Conservation (phyloP, 1,140 invertebrate species). For the Platorchestia sp. region DNA sequence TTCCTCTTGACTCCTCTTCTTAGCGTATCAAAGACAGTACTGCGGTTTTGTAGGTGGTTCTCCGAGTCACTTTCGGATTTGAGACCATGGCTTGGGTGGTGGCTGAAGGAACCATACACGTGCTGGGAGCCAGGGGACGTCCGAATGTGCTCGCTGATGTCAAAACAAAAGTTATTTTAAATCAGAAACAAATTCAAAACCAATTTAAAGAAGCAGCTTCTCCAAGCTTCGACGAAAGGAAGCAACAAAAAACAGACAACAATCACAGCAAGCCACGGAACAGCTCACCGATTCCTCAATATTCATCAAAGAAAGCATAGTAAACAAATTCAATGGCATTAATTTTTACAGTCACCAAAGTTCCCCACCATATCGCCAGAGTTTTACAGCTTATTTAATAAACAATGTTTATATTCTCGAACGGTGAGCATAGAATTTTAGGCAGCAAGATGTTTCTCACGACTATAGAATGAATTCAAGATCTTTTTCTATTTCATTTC, state of each 20-base stretch:
- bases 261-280: no score
- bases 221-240: no score
- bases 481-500: neutral
- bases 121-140: neutral
- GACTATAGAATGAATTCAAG: neutral
- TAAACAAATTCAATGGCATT: no score
- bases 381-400: neutral
- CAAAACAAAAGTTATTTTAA: neutral
- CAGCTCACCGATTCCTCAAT: no score
- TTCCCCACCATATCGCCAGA: no score
- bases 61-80: neutral
- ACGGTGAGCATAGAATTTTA: neutral
- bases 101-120: slow-evolving; percentile 36
- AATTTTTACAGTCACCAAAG: no score
- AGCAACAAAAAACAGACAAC: no score
- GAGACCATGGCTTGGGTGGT: neutral
- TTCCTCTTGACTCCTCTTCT: neutral
- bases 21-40: neutral
- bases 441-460: neutral
- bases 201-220: no score
- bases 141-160: neutral
- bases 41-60: neutral
- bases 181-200: no score
- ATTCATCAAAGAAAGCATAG: no score
- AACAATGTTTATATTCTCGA: neutral